Evolutionary conservation across 2,888 invertebrate species (phyloP), one percentile per base, ranked within the genome.

Genomic region (Lacanobia wlatinum): DNA sequence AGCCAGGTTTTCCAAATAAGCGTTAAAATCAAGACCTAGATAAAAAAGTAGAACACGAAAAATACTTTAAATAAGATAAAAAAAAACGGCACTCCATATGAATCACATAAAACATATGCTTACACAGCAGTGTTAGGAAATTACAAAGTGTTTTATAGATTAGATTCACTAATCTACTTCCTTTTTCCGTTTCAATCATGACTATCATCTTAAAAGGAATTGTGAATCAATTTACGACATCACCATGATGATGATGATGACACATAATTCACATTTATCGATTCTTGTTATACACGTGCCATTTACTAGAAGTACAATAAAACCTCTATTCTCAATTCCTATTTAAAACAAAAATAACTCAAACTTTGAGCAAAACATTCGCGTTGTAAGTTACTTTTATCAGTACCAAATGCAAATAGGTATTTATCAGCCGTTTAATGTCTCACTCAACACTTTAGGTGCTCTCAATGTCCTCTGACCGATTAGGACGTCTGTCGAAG

Each of bases 401-500:
- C 70, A 65, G 60, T 65, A 68, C 59, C 58, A 72, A 73, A 73
- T 74, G 58, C 67, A 81, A 82, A 82, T 75, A 71, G 46, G 74
- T 60, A 74, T 71, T 74, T 79, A 70, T 73, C 67, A 67, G 28
- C 21, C 50, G 34, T 71, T 69, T 81, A 85, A 78, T 69, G 76
- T 73, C 70, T 72, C 63, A 63, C 69, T 78, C 63, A 70, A 74
- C 72, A 60, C 70, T 83, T 70, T 73, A 75, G 71, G 73, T 85
- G 68, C 64, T 76, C 80, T 80, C 56, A 72, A 79, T 81, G 71
- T 79, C 76, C 76, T 76, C 79, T 87, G 86, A 79, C 88, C 84
- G 87, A 90, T 91, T 90, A 89, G 84, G 82, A 82, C 80, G 89
- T 90, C 90, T 87, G 87, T 77, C 76, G 69, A 88, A 91, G 88